Conservation (phyloP, 30 jellyfish, hydroid and myxozoan species). For the Haliclystus octoradiatus region DNA sequence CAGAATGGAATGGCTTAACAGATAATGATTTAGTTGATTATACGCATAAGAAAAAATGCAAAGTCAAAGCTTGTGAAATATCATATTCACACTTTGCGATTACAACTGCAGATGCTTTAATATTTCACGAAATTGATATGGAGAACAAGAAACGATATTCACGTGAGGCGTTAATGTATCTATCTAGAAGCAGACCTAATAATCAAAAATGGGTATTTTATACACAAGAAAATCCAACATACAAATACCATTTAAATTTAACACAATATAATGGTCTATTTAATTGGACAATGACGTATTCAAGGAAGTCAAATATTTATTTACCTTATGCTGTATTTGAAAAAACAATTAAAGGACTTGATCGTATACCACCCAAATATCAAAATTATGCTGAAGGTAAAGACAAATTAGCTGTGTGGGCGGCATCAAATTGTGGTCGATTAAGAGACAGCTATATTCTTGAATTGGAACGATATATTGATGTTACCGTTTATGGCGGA, state of each 20-base stretch:
- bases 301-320: conserved; percentile 60
- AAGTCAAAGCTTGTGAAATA: conserved; percentile 37
- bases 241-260: conserved; percentile 26
- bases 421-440: conserved; percentile 87
- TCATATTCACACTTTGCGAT: conserved; percentile 57
- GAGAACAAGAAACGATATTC: conserved; percentile 33
- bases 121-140: conserved; percentile 87
- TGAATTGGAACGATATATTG: conserved; percentile 56
- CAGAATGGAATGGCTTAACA: conserved; percentile 60
- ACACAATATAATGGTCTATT: conserved; percentile 53
- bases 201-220: conserved; percentile 81
- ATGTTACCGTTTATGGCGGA: conserved; percentile 73
- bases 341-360: not conserved
- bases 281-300: conserved; percentile 94
- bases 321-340: conserved; percentile 66
- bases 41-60: conserved; percentile 44
- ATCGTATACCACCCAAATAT: conserved; percentile 7
- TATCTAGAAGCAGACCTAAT: conserved; percentile 34
- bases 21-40: conserved; percentile 31
- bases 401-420: conserved; percentile 68
- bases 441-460: conserved; percentile 58
- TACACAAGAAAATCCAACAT: conserved; percentile 84
- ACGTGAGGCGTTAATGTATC: conserved; percentile 23
- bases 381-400: conserved; percentile 57
- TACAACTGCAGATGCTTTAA: conserved; percentile 59